phyloP scores from a whole-genome alignment of 1,140 invertebrate species.

The Euglossa dilemma region DNA sequence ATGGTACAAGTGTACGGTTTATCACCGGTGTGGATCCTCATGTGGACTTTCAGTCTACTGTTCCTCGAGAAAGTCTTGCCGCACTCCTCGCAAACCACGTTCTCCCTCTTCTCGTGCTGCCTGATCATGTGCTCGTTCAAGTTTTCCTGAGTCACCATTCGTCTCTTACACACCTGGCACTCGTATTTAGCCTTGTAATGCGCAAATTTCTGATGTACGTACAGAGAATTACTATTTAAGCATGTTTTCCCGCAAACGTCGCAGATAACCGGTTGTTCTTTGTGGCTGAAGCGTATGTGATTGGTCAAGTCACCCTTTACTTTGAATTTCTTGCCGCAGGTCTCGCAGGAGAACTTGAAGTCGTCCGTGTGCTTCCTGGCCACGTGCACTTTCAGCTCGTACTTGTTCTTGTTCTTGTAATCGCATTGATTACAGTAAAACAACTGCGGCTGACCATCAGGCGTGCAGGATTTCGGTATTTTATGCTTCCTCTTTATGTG shows the following conservation, averaged over 20 bases:
- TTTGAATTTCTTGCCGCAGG: conserved; percentile 84
- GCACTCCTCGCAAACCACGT: conserved; percentile 83
- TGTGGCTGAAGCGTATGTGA: conserved; percentile 85
- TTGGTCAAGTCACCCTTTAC: conserved; percentile 84
- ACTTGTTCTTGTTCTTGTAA: conserved; percentile 80
- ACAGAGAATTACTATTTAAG: conserved; percentile 79
- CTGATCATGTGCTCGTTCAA: conserved; percentile 81
- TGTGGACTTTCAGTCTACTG: conserved; percentile 85
- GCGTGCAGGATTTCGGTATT: not conserved
- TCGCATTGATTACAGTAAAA: conserved; percentile 77
- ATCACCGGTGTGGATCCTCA: conserved; percentile 85
- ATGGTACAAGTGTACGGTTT: conserved; percentile 85
- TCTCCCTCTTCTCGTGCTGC: conserved; percentile 79
- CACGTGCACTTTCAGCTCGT: conserved; percentile 80
- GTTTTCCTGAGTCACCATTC: conserved; percentile 81
- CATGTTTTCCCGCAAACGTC: conserved; percentile 85
- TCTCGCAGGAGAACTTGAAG: conserved; percentile 82
- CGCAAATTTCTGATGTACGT: conserved; percentile 81
- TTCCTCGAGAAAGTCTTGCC: conserved; percentile 84
- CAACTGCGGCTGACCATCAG: conserved; percentile 64
- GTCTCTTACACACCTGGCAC: conserved; percentile 78
- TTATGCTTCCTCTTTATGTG: conserved; percentile 78
- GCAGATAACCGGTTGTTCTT: conserved; percentile 87
- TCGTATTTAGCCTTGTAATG: conserved; percentile 81
- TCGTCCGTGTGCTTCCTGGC: conserved; percentile 79